Percentiles rank a stretch among this genome's conserved stretches.
These are phyloP conservation scores for Palythoa grandiflora DNA, from an alignment of 92 coral and sea anemone genomes.

Conservation along the genomic window DNA sequence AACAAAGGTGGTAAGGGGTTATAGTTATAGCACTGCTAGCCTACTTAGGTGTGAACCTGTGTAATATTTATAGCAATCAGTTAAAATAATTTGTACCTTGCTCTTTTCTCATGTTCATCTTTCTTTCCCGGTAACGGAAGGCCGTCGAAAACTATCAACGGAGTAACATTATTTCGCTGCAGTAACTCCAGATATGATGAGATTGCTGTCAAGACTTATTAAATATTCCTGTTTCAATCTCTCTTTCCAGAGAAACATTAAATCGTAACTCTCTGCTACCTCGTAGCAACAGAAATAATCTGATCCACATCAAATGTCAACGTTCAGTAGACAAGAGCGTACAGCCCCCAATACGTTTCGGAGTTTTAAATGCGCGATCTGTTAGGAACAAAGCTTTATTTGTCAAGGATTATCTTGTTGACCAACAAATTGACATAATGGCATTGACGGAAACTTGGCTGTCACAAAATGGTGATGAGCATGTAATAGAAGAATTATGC, in stretches of 20 bases:
- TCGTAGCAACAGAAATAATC: constrained; percentile 12
- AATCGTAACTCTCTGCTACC: constrained; percentile 4
- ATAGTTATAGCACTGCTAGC: background rate
- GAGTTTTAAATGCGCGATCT: constrained; percentile 13
- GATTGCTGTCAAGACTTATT: too few species aligned
- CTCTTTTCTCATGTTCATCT: constrained; percentile 23
- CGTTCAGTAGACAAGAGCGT: constrained; percentile 13
- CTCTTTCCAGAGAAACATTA: background rate
- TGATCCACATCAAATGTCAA: constrained; percentile 15
- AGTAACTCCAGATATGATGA: background rate
- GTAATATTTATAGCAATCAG: too few species aligned
- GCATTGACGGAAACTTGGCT: too few species aligned
- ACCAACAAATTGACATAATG: too few species aligned
- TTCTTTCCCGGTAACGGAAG: constrained; percentile 39
- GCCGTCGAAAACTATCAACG: constrained; percentile 46
- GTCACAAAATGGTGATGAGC: too few species aligned
- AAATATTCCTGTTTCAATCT: background rate
- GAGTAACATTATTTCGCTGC: constrained; percentile 7
- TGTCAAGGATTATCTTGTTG: background rate
- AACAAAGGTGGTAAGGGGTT: background rate
- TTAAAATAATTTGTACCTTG: constrained; percentile 6
- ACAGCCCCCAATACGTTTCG: constrained; percentile 10
- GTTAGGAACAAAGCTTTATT: background rate
- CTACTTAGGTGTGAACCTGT: background rate
- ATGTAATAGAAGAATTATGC: too few species aligned